phyloP scores from a whole-genome alignment of 2,113 vertebrate species.

The Prietella phreatophila region DNA sequence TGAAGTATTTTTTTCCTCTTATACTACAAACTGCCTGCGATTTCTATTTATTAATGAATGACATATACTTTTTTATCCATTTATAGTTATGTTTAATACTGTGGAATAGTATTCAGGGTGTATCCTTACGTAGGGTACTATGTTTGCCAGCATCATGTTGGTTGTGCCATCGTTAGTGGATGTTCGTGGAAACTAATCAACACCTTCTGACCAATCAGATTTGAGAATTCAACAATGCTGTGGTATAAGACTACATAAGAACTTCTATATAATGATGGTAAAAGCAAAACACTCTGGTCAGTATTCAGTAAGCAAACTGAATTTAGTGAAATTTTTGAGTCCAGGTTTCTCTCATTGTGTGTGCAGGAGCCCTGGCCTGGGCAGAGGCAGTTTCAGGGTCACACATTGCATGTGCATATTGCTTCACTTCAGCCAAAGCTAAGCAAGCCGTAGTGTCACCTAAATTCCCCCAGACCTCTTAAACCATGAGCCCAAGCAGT shows the following conservation, averaged over 20 bases:
- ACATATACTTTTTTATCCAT: background rate
- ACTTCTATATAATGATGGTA: background rate
- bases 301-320: background rate
- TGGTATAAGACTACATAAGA: background rate
- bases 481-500: conserved; percentile 5
- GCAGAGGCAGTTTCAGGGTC: conserved; percentile 64
- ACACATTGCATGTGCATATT: conserved; percentile 67
- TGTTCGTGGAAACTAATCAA: background rate
- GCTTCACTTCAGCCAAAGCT: conserved; percentile 71
- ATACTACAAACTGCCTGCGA: background rate
- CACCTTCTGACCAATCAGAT: background rate
- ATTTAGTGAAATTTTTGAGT: background rate
- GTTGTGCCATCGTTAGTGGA: too few species aligned
- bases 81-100: background rate
- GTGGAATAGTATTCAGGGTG: background rate
- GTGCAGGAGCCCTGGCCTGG: conserved; percentile 50
- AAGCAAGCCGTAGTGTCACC: conserved; percentile 69
- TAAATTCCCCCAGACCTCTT: conserved; percentile 52
- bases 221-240: background rate
- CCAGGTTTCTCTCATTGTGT: background rate
- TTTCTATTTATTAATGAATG: background rate
- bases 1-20: background rate
- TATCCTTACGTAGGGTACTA: too few species aligned
- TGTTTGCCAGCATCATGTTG: too few species aligned
- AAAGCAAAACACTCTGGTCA: background rate